Evolutionary conservation across 2,113 vertebrate genomes (phyloP).

Genomic region (Athene noctua): DNA sequence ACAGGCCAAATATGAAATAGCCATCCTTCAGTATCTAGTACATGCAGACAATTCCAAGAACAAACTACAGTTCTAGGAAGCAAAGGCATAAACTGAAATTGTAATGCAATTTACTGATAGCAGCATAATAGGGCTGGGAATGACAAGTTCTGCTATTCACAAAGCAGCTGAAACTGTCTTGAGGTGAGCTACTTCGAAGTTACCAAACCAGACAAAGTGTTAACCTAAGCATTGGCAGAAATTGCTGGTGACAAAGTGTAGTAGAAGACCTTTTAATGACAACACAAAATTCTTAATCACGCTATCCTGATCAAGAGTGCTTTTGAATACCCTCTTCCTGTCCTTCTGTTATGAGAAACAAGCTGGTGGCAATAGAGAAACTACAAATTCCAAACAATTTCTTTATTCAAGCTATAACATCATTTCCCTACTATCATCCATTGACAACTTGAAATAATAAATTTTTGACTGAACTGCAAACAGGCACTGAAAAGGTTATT

Average conservation of each 20-base stretch:
- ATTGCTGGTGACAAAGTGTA: not conserved
- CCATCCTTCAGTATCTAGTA: not conserved
- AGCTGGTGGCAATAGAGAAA: not conserved
- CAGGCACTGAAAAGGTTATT: not conserved
- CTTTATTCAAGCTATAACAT: not conserved
- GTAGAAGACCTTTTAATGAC: not conserved
- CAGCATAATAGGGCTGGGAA: not conserved
- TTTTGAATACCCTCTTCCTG: not conserved
- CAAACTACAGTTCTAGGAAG: not conserved
- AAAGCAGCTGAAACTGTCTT: not conserved
- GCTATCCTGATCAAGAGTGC: not conserved
- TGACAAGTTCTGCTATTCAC: not conserved
- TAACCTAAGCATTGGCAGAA: not conserved
- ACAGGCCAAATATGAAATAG: not conserved
- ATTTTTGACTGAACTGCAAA: not conserved
- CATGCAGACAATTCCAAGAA: not conserved
- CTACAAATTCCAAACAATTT: not conserved
- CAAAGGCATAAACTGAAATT: not conserved
- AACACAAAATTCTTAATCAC: rapidly evolving
- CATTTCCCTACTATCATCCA: not conserved
- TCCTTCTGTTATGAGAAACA: not conserved
- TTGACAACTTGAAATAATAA: not conserved
- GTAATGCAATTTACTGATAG: not conserved
- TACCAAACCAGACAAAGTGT: not conserved
- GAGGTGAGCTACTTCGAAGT: not conserved